Evolutionary conservation across 1,140 invertebrate species (phyloP), one percentile per base, ranked within the genome.

Genomic region (Solen grandis): DNA sequence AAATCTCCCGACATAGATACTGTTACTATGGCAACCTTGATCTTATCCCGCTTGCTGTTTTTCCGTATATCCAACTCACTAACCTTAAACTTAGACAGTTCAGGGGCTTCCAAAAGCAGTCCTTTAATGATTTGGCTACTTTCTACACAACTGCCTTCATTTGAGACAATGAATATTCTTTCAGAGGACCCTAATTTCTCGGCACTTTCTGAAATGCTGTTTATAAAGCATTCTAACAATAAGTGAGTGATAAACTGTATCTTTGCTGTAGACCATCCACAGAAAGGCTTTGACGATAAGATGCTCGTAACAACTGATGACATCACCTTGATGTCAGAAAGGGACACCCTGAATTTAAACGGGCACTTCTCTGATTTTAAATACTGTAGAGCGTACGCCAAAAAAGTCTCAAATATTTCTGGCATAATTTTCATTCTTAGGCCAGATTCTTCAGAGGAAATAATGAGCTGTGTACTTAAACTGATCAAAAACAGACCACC

Each of bases 1-100:
- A 81, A 36, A 72, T 88, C 85, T 27, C 86, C 86, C 0, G 86
- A 88, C 80, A 88, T 69, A 38, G 86, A 88, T 5, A 72, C 66
- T 25, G 63, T 85, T 13, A 88, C 62, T 16, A 88, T 29, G 16
- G 75, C 86, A 50, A 84, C 79, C 73, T 75, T 82, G 22, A 88
- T 66, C 29, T 33, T 22, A 0, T 55, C n/a, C 14, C 41, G 10
- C 16, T 46, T 36, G 36, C 14, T 22, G 14, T 38, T 4, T 1
- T 14, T 38, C 27, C 55, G 36, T 13, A 22, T 36, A 0, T 79
- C 14, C 8, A 85, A 31, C 57, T 68, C 35, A 2, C 35, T 16
- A 10, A 65, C 70, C 14, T 59, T 68, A 19, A 81, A 52, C 22
- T 52, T 46, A 16, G 83, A 80, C 14, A 69, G 25, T 13, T 84